Percentiles rank a stretch among this genome's conserved stretches.
Evolutionary conservation across 2,797 vertebrate species (phyloP).

Genomic region (Rhadinocentrus ornatus): DNA sequence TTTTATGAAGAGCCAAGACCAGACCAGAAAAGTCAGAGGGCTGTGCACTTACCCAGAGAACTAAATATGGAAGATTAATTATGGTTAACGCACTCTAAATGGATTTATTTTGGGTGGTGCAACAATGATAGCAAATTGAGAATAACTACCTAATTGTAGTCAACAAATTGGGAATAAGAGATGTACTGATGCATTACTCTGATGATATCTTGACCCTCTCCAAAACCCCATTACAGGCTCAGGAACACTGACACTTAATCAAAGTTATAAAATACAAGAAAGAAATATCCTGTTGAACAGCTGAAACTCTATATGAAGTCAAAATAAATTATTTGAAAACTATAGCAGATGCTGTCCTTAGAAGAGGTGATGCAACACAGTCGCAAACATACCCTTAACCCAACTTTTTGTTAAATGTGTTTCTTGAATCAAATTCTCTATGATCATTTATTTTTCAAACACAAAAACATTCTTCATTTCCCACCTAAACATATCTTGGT

Average conservation of each 20-base stretch:
- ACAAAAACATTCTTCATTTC: neutral
- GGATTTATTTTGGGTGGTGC: no score
- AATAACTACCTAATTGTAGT: neutral
- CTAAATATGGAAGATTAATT: neutral
- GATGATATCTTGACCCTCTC: no score
- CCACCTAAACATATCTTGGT: no score
- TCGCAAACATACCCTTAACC: neutral
- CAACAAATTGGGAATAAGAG: neutral
- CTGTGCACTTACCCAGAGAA: neutral
- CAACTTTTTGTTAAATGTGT: neutral
- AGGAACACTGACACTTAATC: no score
- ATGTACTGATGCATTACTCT: no score
- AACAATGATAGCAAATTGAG: neutral
- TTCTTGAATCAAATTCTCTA: neutral
- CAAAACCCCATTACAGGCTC: no score
- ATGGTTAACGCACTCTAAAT: neutral
- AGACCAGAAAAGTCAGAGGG: neutral
- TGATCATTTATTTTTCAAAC: neutral
- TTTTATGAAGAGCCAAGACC: no score
- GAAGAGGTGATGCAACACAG: neutral
- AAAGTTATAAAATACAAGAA: no score
- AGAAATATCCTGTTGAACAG: neutral
- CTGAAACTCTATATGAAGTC: neutral
- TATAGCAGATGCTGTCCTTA: neutral
- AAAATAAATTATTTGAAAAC: neutral